phyloP scores from a whole-genome alignment of 1,140 invertebrate species.

The Leptestheria dahalacensis region DNA sequence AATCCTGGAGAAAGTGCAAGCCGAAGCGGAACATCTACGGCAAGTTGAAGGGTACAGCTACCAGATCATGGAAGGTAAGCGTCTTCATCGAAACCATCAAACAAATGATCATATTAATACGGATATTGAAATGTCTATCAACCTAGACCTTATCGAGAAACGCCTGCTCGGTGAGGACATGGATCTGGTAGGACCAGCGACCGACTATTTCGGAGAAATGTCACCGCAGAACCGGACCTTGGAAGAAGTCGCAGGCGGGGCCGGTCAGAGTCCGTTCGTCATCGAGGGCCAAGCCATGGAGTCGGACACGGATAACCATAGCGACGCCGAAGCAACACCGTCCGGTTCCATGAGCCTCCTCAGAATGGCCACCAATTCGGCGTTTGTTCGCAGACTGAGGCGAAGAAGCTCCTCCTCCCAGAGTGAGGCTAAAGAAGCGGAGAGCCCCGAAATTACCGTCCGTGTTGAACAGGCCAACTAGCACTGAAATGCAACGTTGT shows the following conservation, averaged over 20 bases:
- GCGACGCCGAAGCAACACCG: background rate
- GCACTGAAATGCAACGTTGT: no score
- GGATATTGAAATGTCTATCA: background rate
- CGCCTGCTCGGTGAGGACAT: no score
- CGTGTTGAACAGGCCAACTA: no score
- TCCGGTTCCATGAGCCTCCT: background rate
- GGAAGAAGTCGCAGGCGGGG: no score
- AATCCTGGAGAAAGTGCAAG: conserved; percentile 12
- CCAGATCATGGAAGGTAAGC: conserved; percentile 67
- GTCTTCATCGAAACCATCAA: conserved; percentile 34
- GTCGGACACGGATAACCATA: background rate
- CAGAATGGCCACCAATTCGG: background rate
- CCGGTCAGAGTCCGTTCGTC: background rate
- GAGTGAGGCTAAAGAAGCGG: no score
- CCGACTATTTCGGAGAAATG: background rate
- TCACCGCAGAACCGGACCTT: background rate
- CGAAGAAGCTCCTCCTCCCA: background rate
- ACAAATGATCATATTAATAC: background rate
- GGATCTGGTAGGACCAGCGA: no score
- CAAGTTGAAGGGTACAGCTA: conserved; percentile 83
- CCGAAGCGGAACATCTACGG: conserved; percentile 68
- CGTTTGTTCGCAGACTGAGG: background rate
- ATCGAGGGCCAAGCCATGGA: background rate
- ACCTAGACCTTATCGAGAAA: background rate
- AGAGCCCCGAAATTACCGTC: no score